Base-by-base conservation (phyloP, 1,140 invertebrate species). In the Saccostrea glomerata region DNA sequence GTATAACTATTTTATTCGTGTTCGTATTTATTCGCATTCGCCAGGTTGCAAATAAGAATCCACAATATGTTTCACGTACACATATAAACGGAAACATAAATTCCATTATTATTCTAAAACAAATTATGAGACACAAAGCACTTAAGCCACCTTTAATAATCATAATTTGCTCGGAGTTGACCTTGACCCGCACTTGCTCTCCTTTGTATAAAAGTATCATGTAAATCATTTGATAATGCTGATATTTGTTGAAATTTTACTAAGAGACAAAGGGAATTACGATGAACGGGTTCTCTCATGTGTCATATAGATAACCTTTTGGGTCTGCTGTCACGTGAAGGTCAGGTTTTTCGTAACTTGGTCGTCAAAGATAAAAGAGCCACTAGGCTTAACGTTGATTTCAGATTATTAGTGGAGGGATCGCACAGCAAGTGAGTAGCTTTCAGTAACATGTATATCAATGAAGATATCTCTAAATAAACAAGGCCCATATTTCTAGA, bases 281-380 rank as follows among this genome's bases (percentile, higher is more conserved):
- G 70, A n/a, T 36, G 70, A 77, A 30, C 11, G 25, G 25, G 70
- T 77, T 25, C 66, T 73, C 66, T 25, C 23, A 12, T 36, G 25
- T 25, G 70, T 77, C 70, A 77, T 15, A 36, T 2, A 30, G 70
- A 77, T 77, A 77, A 77, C 70, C 70, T 77, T 36, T 77, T 30
- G 13, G 23, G 25, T 30, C 25, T 13, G 25, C 11, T 77, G 30
- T 77, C 70, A 77, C 70, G 70, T 25, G 25, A 2, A 12, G 70
- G 70, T 77, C 70, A 77, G 30, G 9, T 25, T 30, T 77, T 77
- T 77, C 70, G 70, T 77, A 77, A 77, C 70, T 77, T 77, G 30
- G 23, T 77, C 70, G 9, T 66, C 70, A 36, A 30, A 77, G 70
- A 77, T 77, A 77, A 77, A 77, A 77, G 30, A 47, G 70, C 9